phyloP scores from a whole-genome alignment of 2,113 vertebrate genomes.

The Gulo gulo region DNA sequence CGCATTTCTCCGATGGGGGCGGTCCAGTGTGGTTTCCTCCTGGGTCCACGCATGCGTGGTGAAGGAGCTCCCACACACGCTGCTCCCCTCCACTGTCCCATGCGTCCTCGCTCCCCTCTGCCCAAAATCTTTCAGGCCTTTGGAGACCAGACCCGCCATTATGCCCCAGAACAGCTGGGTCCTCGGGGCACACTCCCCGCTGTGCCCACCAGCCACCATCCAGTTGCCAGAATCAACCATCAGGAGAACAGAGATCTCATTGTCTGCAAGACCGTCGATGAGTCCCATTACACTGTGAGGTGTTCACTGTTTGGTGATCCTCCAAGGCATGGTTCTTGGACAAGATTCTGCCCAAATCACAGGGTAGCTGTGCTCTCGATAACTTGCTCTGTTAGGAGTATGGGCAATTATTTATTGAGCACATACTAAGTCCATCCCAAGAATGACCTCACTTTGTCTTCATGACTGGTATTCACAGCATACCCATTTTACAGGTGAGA shows the following conservation, averaged over 20 bases:
- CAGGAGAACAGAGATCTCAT: background rate
- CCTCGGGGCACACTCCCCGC: rapidly evolving
- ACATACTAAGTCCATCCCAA: background rate
- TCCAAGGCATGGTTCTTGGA: background rate
- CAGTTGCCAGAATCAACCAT: background rate
- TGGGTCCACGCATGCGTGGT: background rate
- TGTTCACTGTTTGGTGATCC: too few species aligned
- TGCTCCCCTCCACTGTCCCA: too few species aligned
- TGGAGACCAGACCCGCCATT: background rate
- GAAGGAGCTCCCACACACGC: background rate
- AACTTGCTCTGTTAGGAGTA: background rate
- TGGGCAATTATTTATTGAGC: background rate
- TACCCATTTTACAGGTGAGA: background rate
- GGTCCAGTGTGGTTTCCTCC: background rate
- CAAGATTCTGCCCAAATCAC: background rate
- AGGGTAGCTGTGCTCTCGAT: too few species aligned
- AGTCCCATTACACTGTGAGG: background rate
- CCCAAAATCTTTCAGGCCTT: background rate
- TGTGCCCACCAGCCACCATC: rapidly evolving
- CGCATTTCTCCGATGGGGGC: background rate
- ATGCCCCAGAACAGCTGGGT: background rate
- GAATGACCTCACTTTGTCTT: background rate
- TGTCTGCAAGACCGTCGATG: background rate
- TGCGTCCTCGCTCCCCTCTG: rapidly evolving
- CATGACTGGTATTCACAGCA: background rate